A percentile compares a stretch with the other conserved stretches of the same genome.
Conservation (phyloP, 2,113 vertebrate species). For the Monopterus albus region DNA sequence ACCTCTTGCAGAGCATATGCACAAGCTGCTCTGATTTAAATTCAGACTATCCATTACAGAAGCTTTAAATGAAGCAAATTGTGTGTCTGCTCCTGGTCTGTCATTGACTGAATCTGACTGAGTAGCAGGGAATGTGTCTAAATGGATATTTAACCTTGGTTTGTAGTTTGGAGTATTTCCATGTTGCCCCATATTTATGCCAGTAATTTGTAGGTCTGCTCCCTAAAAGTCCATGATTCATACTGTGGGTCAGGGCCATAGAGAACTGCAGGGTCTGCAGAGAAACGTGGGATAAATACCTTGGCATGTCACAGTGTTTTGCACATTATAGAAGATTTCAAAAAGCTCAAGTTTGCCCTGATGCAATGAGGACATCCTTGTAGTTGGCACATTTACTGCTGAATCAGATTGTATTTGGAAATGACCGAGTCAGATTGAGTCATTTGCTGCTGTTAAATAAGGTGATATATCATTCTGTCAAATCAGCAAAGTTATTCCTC, state of each 20-base stretch:
- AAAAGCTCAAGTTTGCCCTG: neutral
- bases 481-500: neutral
- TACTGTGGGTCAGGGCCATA: conserved; percentile 32
- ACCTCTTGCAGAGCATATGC: conserved; percentile 38
- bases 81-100: conserved; percentile 46
- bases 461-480: neutral
- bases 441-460: conserved; percentile 1
- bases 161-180: conserved; percentile 11
- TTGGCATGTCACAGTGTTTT: neutral
- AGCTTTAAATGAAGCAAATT: conserved; percentile 43
- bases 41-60: conserved; percentile 16
- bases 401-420: neutral
- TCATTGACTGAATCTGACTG: conserved; percentile 41
- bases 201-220: conserved; percentile 27
- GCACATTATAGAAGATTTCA: neutral
- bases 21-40: conserved; percentile 42
- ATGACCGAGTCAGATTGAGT: neutral
- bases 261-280: too few species aligned
- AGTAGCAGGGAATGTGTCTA: conserved; percentile 24
- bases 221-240: conserved; percentile 26
- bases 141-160: conserved; percentile 24
- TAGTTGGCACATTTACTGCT: conserved; percentile 2
- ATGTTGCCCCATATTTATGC: conserved; percentile 25
- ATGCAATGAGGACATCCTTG: neutral
- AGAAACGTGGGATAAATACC: conserved; percentile 9